Percentiles rank a stretch among this genome's conserved stretches.
phyloP scores from a whole-genome alignment of 2,113 vertebrate genomes.

The Plotosus lineatus region DNA sequence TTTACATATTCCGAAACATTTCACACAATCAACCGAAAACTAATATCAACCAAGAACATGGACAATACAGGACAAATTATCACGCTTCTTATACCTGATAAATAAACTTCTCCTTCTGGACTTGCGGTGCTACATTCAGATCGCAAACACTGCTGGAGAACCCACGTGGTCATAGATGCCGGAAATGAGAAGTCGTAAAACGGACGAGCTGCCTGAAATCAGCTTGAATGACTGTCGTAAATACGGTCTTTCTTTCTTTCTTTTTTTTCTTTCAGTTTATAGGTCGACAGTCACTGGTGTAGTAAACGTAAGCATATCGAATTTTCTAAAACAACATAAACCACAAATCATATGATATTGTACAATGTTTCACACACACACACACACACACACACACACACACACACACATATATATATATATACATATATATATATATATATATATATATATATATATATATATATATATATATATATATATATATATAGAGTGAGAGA shows the following conservation, averaged over 20 bases:
- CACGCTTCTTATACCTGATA: not conserved
- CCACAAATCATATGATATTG: too few relatives aligned
- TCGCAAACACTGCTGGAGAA: slow-evolving; percentile 3
- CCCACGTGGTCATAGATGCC: not conserved
- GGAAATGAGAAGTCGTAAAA: not conserved
- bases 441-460: too few relatives aligned
- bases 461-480: too few relatives aligned
- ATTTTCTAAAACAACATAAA: too few relatives aligned
- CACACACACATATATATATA: too few relatives aligned
- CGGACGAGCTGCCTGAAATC: not conserved
- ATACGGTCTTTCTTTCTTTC: not conserved
- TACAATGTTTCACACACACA: too few relatives aligned
- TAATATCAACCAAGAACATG: not conserved
- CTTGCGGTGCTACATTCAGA: not conserved
- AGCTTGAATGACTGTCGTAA: not conserved
- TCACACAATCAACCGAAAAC: not conserved
- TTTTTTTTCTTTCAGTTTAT: not conserved
- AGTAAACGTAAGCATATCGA: not conserved
- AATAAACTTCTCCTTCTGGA: not conserved
- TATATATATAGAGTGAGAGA: too few relatives aligned
- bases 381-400: too few relatives aligned
- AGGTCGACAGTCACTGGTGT: not conserved
- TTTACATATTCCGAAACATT: not conserved
- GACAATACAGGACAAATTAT: not conserved
- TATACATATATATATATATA: too few relatives aligned